Evolutionary conservation across 2,113 vertebrate genomes (phyloP).

Genomic region (Plestiodon gilberti): DNA sequence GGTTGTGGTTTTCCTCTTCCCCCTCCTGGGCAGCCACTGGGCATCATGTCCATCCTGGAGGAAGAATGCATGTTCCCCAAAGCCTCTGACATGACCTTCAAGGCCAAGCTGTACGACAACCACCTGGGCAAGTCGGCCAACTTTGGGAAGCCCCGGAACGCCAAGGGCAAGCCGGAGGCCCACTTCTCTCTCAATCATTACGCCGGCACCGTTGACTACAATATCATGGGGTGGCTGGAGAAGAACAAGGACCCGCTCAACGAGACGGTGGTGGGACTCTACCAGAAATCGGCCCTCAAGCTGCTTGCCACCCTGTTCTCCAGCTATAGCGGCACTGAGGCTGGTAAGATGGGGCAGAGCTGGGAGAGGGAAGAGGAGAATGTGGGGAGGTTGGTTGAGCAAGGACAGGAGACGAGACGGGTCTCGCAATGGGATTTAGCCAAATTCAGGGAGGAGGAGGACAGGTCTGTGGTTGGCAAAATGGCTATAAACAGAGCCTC

Average conservation of each 20-base stretch:
- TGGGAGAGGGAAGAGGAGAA: neutral
- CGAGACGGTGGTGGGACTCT: conserved; percentile 86
- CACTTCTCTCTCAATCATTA: conserved; percentile 85
- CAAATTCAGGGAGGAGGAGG: too few species aligned
- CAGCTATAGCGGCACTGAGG: conserved; percentile 79
- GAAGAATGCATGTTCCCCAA: conserved; percentile 82
- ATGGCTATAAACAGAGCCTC: too few species aligned
- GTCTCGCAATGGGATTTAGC: too few species aligned
- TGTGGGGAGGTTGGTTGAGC: too few species aligned
- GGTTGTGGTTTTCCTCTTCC: rapidly evolving
- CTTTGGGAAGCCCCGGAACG: conserved; percentile 83
- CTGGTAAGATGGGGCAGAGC: conserved; percentile 73
- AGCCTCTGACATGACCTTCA: conserved; percentile 83
- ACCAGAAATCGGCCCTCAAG: conserved; percentile 87
- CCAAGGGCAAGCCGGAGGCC: conserved; percentile 84
- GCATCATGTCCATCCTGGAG: conserved; percentile 78
- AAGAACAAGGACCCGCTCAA: conserved; percentile 92
- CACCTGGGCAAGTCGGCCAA: conserved; percentile 85
- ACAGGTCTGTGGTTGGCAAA: too few species aligned
- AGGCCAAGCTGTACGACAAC: conserved; percentile 88
- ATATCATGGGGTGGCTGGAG: conserved; percentile 87
- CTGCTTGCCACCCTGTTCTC: conserved; percentile 80
- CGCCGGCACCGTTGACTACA: conserved; percentile 89
- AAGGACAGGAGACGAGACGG: too few species aligned
- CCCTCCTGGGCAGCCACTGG: conserved; percentile 64